Conservation (phyloP, 2,113 vertebrate species). For the Elanus axillaris region DNA sequence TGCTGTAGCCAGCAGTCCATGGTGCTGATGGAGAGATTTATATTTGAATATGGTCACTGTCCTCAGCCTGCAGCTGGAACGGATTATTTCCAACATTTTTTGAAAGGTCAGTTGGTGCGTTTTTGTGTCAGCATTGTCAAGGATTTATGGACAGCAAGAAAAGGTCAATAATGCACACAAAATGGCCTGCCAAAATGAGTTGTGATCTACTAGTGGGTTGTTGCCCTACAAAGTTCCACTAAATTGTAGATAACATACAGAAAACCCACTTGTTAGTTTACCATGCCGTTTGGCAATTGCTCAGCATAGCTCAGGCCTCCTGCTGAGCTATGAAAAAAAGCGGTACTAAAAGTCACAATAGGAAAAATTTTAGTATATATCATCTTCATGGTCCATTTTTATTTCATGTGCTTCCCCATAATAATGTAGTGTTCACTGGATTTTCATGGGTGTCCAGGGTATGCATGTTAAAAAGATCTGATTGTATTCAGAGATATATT, state of each 20-base stretch:
- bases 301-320: not conserved
- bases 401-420: not conserved
- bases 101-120: constrained; percentile 60
- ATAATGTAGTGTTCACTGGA: not conserved
- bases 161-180: constrained; percentile 65
- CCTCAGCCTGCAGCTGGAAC: constrained; percentile 54
- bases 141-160: constrained; percentile 62
- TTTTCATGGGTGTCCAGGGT: not conserved
- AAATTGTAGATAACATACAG: constrained; percentile 3
- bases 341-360: not conserved
- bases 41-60: constrained; percentile 57
- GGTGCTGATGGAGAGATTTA: constrained; percentile 63
- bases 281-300: not conserved
- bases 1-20: constrained; percentile 34
- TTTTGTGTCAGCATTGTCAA: constrained; percentile 51
- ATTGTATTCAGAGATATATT: not conserved
- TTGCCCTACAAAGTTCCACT: constrained; percentile 27
- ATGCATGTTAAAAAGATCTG: not conserved
- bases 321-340: not conserved
- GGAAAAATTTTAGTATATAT: not conserved
- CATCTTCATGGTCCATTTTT: constrained; percentile 2
- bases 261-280: constrained; percentile 10
- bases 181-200: constrained; percentile 62
- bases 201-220: constrained; percentile 46
- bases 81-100: constrained; percentile 66